Evolutionary conservation across 2,797 vertebrate species (phyloP).

Genomic region (Sebastes wilsoni): DNA sequence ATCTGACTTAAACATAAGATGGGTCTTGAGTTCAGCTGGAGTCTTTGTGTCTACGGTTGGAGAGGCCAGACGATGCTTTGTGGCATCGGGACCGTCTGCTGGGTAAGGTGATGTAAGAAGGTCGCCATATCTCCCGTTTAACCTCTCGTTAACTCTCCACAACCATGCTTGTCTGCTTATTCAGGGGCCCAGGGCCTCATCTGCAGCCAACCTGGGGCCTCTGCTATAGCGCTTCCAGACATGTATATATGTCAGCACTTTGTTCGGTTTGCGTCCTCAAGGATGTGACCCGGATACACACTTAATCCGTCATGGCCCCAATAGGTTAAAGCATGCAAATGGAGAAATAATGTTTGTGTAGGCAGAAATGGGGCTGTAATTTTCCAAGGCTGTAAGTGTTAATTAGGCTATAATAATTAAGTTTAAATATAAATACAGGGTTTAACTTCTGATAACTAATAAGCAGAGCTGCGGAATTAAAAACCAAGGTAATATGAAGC

Average conservation of each 20-base stretch:
- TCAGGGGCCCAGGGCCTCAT: slow-evolving; percentile 30
- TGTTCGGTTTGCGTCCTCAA: slow-evolving; percentile 1
- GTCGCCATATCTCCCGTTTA: slow-evolving; percentile 23
- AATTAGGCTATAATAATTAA: not conserved
- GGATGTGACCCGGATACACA: slow-evolving; percentile 47
- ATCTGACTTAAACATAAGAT: not conserved
- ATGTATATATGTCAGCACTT: slow-evolving; percentile 21
- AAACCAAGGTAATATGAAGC: not conserved
- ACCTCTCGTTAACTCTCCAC: slow-evolving; percentile 55
- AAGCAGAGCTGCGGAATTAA: not conserved
- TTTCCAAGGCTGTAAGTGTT: not conserved
- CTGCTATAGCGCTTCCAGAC: not conserved
- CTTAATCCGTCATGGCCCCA: not conserved
- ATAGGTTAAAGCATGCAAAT: slow-evolving; percentile 29
- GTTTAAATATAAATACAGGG: not conserved
- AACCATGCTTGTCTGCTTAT: slow-evolving; percentile 7
- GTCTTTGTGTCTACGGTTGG: not conserved
- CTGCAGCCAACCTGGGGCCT: slow-evolving; percentile 47
- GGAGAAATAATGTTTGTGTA: slow-evolving; percentile 16
- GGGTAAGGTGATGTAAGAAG: slow-evolving; percentile 47
- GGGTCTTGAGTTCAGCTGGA: slow-evolving; percentile 34
- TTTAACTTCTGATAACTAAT: not conserved
- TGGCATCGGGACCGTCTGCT: slow-evolving; percentile 37
- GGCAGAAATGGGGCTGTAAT: slow-evolving; percentile 2
- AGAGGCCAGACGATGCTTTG: slow-evolving; percentile 43